Percentiles rank a stretch among this genome's conserved stretches.
Evolutionary conservation across 2,888 invertebrate genomes (phyloP).

Genomic region (Sesia apiformis): DNA sequence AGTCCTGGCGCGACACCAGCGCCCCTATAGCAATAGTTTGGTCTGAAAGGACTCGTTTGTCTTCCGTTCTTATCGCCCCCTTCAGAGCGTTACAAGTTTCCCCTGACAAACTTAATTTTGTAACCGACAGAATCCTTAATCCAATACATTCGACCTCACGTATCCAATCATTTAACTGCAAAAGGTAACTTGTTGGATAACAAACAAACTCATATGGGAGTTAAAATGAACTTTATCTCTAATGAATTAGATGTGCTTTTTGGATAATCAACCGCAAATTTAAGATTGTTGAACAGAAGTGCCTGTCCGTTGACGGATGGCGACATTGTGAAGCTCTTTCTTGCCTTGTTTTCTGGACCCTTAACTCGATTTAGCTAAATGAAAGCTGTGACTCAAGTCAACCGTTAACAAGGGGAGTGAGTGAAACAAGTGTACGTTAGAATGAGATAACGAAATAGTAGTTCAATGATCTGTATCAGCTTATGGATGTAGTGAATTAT

Average conservation of each 20-base stretch:
- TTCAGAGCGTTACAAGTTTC: slow-evolving; percentile 33
- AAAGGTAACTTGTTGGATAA: neutral
- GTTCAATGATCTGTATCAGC: neutral
- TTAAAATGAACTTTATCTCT: slow-evolving; percentile 11
- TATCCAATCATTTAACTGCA: neutral
- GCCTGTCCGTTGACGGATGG: slow-evolving; percentile 53
- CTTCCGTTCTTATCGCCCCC: slow-evolving; percentile 43
- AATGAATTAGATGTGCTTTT: slow-evolving; percentile 17
- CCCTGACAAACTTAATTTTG: slow-evolving; percentile 14
- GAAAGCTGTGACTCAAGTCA: slow-evolving; percentile 35
- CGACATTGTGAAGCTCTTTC: slow-evolving; percentile 48
- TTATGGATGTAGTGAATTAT: neutral
- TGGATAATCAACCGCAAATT: slow-evolving; percentile 8
- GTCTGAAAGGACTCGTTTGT: slow-evolving; percentile 37
- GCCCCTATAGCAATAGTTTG: slow-evolving; percentile 6
- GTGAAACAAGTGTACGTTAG: neutral
- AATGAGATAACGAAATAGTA: neutral
- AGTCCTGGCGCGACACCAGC: neutral
- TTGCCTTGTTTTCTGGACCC: slow-evolving; percentile 51
- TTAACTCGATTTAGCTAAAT: slow-evolving; percentile 56
- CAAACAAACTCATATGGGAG: neutral
- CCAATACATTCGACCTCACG: neutral
- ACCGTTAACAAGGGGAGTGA: neutral
- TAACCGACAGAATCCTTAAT: neutral
- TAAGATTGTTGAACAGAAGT: slow-evolving; percentile 26